Evolutionary conservation across 2,797 vertebrate genomes (phyloP).

Genomic region (Cossypha caffra): DNA sequence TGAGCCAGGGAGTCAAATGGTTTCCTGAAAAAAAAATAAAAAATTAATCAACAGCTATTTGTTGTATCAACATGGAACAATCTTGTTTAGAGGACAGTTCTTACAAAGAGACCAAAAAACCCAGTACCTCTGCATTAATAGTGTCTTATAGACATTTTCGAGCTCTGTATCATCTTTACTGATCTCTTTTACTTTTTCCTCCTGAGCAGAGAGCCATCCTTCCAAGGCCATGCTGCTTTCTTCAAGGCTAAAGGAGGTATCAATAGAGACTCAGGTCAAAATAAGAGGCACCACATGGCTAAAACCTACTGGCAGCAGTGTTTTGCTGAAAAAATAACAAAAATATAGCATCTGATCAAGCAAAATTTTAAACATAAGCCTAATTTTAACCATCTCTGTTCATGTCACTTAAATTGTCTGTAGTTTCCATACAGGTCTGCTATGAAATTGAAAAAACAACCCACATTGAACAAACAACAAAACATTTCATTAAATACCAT

Average conservation of each 20-base stretch:
- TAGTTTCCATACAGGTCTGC: background rate
- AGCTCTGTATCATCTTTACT: conserved; percentile 58
- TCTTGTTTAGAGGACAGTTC: background rate
- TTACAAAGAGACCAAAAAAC: background rate
- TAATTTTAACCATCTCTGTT: background rate
- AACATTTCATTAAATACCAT: background rate
- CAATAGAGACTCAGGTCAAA: background rate
- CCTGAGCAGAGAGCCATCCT: conserved; percentile 84
- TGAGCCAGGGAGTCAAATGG: conserved; percentile 77
- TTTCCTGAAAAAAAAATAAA: conserved; percentile 69
- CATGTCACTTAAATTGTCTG: background rate
- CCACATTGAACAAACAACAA: background rate
- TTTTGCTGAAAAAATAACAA: background rate
- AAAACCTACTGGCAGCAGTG: background rate
- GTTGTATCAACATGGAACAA: background rate
- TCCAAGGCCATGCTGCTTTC: conserved; percentile 75
- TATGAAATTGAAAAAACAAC: background rate
- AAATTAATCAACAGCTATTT: background rate
- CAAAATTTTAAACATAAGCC: background rate
- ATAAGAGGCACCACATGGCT: background rate
- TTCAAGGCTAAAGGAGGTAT: conserved; percentile 79
- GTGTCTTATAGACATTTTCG: conserved; percentile 73
- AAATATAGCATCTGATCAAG: background rate
- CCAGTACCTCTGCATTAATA: conserved; percentile 83
- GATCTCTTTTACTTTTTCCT: conserved; percentile 75